Evolutionary conservation across 2,113 vertebrate species (phyloP).

Genomic region (Pampusana beccarii): DNA sequence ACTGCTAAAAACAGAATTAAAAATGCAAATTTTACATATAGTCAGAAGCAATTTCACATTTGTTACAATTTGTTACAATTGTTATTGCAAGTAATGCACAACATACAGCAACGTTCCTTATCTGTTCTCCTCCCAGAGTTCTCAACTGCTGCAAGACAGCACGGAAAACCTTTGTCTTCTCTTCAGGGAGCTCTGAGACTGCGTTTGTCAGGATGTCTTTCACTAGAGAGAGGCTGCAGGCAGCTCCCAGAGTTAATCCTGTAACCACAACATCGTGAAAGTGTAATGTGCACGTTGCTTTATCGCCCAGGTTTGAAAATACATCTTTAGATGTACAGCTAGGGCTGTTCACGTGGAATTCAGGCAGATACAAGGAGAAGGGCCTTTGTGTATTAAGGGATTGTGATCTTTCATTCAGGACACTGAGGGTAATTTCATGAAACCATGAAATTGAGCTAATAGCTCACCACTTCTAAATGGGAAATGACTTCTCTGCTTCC

Average conservation of each 20-base stretch:
- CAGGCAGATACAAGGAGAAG: background rate
- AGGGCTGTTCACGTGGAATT: background rate
- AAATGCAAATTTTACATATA: background rate
- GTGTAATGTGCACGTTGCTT: background rate
- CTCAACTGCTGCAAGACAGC: constrained; percentile 77
- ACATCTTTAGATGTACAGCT: background rate
- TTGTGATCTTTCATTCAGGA: background rate
- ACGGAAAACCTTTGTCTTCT: constrained; percentile 72
- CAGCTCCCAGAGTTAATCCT: constrained; percentile 81
- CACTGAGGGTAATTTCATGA: background rate
- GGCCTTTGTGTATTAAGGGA: background rate
- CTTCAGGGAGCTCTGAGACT: constrained; percentile 48
- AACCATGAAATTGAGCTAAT: background rate
- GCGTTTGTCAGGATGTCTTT: constrained; percentile 68
- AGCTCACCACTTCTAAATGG: background rate
- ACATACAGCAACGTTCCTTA: constrained; percentile 80
- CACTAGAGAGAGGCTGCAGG: constrained; percentile 76
- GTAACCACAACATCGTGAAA: background rate
- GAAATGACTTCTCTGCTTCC: background rate
- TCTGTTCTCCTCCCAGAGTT: constrained; percentile 80
- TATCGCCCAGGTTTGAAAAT: background rate
- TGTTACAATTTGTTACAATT: background rate
- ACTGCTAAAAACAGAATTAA: background rate
- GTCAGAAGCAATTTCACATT: background rate
- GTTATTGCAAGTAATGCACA: background rate